Evolutionary conservation across 2,797 vertebrate species (phyloP), one percentile per base, ranked within the genome.

Genomic region (Silurus lanzhouensis): DNA sequence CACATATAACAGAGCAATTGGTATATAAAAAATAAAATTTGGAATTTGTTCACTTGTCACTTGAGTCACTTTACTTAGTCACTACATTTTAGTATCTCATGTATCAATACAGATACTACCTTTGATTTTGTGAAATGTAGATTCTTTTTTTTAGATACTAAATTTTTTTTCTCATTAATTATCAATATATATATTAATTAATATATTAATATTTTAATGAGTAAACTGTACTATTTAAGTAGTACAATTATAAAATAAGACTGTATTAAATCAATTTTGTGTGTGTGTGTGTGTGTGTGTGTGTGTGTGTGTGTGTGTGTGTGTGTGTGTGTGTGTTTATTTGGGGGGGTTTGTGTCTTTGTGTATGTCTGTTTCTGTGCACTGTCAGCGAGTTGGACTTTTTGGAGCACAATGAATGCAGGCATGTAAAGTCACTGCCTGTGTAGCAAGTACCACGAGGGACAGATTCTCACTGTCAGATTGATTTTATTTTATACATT

Each of bases 381-480:
- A 75, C 89, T 90, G 92, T 95, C 94, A 94, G 94, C 94, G 91
- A 74, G 92, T 88, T 89, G 81, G 87, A 88, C 87, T 76, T 84
- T 75, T 81, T 81, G 77, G 67, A 61, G 22, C 84, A 20, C 71
- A 52, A 20, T 80, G 78, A 66, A 80, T 76, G 15, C 52, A 58
- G 74, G 25, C 52, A 80, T 80, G 78, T 60, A 48, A 20, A 63
- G 61, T 58, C 74, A 58, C 15, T 15, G 52, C n/a, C 74, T 1
- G 25, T 76, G 25, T 76, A 76, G 13, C 15, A 27, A 57, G 25
- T 20, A 58, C 48, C 57, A 76, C 57, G 27, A 58, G 1, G 72
- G 22, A 76, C 72, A 76, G 48, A 52, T 10, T 52, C 6, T 52
- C 48, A 52, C 48, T 8, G 25, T 31, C 25, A 58, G 2, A 58